phyloP scores from a whole-genome alignment of 2,113 vertebrate species.

The Boleophthalmus pectinirostris region DNA sequence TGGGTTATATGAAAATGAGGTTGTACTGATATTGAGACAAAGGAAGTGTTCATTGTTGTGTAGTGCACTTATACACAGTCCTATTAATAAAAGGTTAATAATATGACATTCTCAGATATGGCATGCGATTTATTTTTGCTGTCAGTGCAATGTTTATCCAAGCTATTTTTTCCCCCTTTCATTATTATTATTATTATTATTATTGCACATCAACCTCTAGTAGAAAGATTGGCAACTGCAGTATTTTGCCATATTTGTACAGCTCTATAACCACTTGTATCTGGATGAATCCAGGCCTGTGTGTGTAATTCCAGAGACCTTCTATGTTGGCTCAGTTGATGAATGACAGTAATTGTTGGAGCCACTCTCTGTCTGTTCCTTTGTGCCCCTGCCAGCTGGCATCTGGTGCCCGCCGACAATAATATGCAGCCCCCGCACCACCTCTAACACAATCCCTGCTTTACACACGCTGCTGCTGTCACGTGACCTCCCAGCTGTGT shows the following conservation, averaged over 20 bases:
- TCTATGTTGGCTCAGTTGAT: slow-evolving; percentile 82
- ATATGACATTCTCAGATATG: not conserved
- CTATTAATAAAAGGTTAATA: not conserved
- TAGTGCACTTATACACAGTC: slow-evolving; percentile 1
- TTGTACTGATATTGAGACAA: slow-evolving; percentile 55
- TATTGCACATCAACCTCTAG: slow-evolving; percentile 33
- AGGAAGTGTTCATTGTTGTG: slow-evolving; percentile 34
- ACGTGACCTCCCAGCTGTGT: slow-evolving; percentile 96
- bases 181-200: slow-evolving; percentile 3
- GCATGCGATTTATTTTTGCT: not conserved
- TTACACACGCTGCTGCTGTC: slow-evolving; percentile 67
- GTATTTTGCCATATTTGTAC: slow-evolving; percentile 71
- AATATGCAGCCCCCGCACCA: slow-evolving; percentile 47
- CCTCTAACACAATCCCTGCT: slow-evolving; percentile 22
- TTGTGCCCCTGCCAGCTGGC: slow-evolving; percentile 92
- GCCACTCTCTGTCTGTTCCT: slow-evolving; percentile 76
- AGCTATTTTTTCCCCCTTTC: not conserved
- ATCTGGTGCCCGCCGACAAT: slow-evolving; percentile 68
- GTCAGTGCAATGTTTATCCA: slow-evolving; percentile 9
- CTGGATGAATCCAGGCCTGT: slow-evolving; percentile 82
- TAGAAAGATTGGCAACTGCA: slow-evolving; percentile 55
- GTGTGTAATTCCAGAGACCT: slow-evolving; percentile 78
- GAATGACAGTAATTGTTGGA: slow-evolving; percentile 97
- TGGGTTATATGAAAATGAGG: slow-evolving; percentile 69
- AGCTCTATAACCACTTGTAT: slow-evolving; percentile 77